phyloP scores from a whole-genome alignment of 2,113 vertebrate species.

The Labrus mixtus region DNA sequence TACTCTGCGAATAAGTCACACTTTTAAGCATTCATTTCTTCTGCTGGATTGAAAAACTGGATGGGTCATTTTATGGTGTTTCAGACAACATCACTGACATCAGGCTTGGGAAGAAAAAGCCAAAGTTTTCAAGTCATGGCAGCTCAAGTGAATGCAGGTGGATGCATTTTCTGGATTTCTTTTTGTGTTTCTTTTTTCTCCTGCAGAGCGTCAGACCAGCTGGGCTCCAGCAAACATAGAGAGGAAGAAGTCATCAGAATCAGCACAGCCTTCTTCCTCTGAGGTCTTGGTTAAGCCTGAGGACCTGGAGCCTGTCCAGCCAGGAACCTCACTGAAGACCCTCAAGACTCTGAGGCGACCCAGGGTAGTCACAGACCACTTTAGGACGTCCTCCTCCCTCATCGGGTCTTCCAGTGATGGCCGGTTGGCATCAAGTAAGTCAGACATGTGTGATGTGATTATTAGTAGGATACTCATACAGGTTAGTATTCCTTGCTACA shows the following conservation, averaged over 20 bases:
- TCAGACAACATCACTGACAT: too few species aligned
- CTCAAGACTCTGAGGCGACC: conserved; percentile 73
- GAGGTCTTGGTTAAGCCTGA: conserved; percentile 72
- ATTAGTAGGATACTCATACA: background rate
- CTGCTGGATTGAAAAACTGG: too few species aligned
- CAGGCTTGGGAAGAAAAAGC: too few species aligned
- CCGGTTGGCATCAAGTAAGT: conserved; percentile 78
- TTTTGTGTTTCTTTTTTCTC: background rate
- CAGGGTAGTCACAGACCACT: conserved; percentile 69
- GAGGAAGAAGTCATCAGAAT: conserved; percentile 1
- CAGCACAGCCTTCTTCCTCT: background rate
- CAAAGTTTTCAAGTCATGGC: too few species aligned
- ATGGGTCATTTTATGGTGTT: too few species aligned
- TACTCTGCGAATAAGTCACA: too few species aligned
- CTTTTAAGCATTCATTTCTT: too few species aligned
- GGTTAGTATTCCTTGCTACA: too few species aligned
- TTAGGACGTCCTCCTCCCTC: conserved; percentile 84
- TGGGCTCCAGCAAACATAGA: conserved; percentile 41
- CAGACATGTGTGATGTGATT: background rate
- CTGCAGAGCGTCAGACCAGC: conserved; percentile 47
- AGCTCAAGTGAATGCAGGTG: too few species aligned
- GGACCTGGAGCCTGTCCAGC: conserved; percentile 79
- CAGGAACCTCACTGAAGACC: conserved; percentile 76
- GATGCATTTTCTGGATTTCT: background rate
- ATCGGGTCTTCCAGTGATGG: conserved; percentile 78